Conservation (phyloP, 2,797 vertebrate genomes). For the Thamnophis elegans region DNA sequence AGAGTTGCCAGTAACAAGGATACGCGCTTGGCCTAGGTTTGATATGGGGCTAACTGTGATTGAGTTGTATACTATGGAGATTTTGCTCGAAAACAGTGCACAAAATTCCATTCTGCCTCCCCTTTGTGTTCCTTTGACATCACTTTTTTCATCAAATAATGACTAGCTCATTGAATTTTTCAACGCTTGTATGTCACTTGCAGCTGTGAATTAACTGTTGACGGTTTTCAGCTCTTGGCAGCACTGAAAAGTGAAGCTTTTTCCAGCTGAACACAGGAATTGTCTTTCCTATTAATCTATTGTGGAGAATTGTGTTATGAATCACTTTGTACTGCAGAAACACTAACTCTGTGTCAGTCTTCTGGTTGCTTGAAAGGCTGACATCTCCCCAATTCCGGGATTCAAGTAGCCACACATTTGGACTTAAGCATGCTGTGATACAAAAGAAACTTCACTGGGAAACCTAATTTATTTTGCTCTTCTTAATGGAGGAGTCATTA, state of each 20-base stretch:
- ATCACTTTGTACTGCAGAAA: constrained; percentile 53
- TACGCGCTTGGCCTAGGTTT: background rate
- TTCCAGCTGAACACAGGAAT: constrained; percentile 55
- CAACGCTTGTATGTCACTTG: constrained; percentile 54
- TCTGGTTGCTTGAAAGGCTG: constrained; percentile 15
- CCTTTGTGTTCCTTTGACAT: constrained; percentile 15
- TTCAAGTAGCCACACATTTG: constrained; percentile 4
- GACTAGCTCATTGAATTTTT: constrained; percentile 60
- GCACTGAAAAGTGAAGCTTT: constrained; percentile 51
- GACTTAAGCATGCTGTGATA: background rate
- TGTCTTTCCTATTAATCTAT: constrained; percentile 64
- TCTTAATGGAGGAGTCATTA: background rate
- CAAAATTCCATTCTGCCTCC: constrained; percentile 16
- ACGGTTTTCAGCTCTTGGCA: constrained; percentile 44
- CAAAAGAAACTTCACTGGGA: background rate
- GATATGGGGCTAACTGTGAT: background rate
- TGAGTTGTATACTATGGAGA: background rate
- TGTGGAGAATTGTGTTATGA: constrained; percentile 59
- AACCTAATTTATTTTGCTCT: background rate
- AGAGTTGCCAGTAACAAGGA: background rate
- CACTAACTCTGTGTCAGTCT: constrained; percentile 27
- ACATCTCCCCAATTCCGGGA: background rate
- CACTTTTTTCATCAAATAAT: constrained; percentile 35
- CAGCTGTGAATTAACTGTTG: constrained; percentile 59
- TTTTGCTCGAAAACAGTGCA: background rate